Percentiles rank a stretch among this genome's conserved stretches.
Evolutionary conservation across 1,140 invertebrate genomes (phyloP).

Genomic region (Drosophila sp.): DNA sequence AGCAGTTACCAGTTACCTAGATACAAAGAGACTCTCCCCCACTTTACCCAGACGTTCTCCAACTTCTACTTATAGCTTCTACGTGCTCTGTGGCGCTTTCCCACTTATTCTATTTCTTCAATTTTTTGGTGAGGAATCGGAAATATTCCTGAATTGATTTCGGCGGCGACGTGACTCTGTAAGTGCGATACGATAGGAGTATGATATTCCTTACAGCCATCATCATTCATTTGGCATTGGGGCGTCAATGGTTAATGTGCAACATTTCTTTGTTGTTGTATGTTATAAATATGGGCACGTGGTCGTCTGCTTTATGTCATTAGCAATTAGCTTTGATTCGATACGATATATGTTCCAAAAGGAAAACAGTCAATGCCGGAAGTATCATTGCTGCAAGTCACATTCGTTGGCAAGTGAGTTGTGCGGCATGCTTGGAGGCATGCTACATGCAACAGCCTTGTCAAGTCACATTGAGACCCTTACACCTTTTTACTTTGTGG

Average conservation of each 20-base stretch:
- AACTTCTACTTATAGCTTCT: constrained; percentile 19
- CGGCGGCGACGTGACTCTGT: constrained; percentile 43
- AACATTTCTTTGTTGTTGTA: constrained; percentile 34
- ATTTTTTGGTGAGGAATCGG: constrained; percentile 3
- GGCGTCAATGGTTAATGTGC: constrained; percentile 75
- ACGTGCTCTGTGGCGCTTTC: constrained; percentile 45
- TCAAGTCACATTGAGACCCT: constrained; percentile 13
- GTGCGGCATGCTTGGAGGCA: constrained; percentile 2
- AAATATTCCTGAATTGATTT: constrained; percentile 50
- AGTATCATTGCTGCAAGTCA: constrained; percentile 15
- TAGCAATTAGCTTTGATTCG: constrained; percentile 64
- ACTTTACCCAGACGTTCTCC: background rate
- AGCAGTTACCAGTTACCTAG: too few species aligned
- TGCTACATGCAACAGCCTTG: background rate
- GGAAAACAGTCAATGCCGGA: constrained; percentile 43
- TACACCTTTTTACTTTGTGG: constrained; percentile 45
- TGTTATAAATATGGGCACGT: constrained; percentile 73
- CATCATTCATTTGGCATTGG: constrained; percentile 71
- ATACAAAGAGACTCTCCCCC: background rate
- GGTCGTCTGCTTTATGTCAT: constrained; percentile 68
- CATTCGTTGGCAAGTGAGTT: background rate
- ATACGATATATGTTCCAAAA: too few species aligned
- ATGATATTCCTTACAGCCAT: constrained; percentile 24
- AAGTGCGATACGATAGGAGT: background rate
- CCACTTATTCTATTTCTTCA: constrained; percentile 11